Conservation (phyloP, 2,888 invertebrate species). For the Carterocephalus palaemon region DNA sequence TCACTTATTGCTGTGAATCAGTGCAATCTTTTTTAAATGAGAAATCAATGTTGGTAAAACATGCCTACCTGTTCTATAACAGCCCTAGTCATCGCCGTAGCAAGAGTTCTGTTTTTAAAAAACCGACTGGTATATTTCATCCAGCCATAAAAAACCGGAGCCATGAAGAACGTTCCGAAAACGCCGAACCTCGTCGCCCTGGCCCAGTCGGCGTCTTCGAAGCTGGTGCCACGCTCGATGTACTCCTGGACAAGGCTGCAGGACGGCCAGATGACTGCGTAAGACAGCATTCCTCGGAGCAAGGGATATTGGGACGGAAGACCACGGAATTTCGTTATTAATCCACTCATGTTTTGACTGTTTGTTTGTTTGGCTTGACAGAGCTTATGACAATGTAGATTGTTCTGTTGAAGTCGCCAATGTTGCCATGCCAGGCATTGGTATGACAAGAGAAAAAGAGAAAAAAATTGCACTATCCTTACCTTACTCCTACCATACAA, state of each 20-base stretch:
- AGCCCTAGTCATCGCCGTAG: constrained; percentile 57
- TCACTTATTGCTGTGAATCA: too few relatives aligned
- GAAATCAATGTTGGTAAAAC: too few relatives aligned
- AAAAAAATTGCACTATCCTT: too few relatives aligned
- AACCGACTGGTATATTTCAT: constrained; percentile 72
- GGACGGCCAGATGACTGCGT: constrained; percentile 84
- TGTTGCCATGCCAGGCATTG: too few relatives aligned
- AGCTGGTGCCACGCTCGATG: constrained; percentile 46
- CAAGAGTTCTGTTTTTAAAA: constrained; percentile 47
- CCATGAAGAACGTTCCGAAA: constrained; percentile 86
- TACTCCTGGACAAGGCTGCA: constrained; percentile 84
- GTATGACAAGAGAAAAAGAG: too few relatives aligned
- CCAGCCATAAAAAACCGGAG: constrained; percentile 88
- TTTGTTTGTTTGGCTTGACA: constrained; percentile 1
- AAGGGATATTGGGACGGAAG: constrained; percentile 68
- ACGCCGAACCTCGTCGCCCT: constrained; percentile 84
- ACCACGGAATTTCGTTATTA: constrained; percentile 65
- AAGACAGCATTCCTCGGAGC: constrained; percentile 82
- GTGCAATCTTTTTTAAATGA: too few relatives aligned
- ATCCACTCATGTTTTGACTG: constrained; percentile 47
- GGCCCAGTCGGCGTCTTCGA: constrained; percentile 69
- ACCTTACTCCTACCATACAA: too few relatives aligned
- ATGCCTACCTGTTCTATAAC: constrained; percentile 80
- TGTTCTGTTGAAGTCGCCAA: neutral
- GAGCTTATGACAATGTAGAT: neutral